Evolutionary conservation across 2,113 vertebrate genomes (phyloP), one percentile per base, ranked within the genome.

Genomic region (Heterocephalus glaber): DNA sequence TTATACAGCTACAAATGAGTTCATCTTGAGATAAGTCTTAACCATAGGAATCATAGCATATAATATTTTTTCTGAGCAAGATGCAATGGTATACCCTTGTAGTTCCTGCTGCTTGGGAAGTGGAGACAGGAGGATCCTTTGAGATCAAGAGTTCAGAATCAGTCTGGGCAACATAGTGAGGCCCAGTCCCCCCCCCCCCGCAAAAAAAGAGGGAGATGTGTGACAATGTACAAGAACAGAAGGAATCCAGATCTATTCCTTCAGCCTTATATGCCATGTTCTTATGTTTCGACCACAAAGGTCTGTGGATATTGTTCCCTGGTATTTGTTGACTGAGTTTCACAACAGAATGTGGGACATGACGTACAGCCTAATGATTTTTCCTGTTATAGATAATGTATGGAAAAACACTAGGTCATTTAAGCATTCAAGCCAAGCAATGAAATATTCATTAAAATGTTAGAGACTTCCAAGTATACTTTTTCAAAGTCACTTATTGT

Each of bases 251-350:
- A 80, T 89, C 14, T 92, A 79, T 87, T 41, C 79, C 26, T 84
- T 80, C 35, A 90, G 47, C 10, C 26, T 10, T 68, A 2, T 79
- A 30, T 83, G 41, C 30, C 7, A 66, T 54, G 54, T 79, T 38
- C 3, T 79, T 63, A 77, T 85, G 58, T 66, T 86, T 86, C 17
- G 5, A 61, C 79, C 19, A 22, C 88, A 93, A 70, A 88, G 9
- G 3, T 30, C 52, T 89, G 72, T 12, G 10, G 65, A 82, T 68
- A 49, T 65, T 58, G 24, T 68, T 90, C n/a, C 13, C 22, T 72
- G 22, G 63, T 35, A 81, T 95, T 89, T 94, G 35, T 81, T 97
- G 49, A 84, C 63, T 89, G 65, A 58, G 92, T 85, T 90, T 95
- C n/a, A 80, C 70, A 86, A 94, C 10, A 88, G 33, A 81, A 84